phyloP scores from a whole-genome alignment of 2,113 vertebrate species.

The Eulemur rufifrons region DNA sequence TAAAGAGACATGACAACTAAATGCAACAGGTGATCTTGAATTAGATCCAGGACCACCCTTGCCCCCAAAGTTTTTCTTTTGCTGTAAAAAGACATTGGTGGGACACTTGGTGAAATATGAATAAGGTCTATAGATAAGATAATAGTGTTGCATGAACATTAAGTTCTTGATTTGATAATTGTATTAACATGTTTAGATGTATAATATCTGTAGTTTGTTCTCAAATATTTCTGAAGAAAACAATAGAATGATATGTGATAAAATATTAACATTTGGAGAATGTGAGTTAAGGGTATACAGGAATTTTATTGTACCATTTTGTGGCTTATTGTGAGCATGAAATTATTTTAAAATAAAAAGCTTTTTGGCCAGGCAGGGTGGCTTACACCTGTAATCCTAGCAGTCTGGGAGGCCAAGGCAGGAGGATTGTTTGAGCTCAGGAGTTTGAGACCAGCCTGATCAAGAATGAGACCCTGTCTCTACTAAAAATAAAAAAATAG shows the following conservation, averaged over 20 bases:
- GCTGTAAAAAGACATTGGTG: neutral
- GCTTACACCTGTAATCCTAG: no score
- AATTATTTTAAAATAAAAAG: conserved; percentile 35
- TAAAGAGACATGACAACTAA: neutral
- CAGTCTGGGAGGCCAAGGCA: no score
- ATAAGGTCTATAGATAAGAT: neutral
- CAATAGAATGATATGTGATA: neutral
- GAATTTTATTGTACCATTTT: neutral
- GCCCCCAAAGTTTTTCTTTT: neutral
- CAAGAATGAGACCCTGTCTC: no score
- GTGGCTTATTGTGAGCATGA: neutral
- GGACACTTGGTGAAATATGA: neutral
- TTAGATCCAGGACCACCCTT: neutral
- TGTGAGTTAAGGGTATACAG: neutral
- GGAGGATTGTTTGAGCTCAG: no score
- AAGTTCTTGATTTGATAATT: neutral
- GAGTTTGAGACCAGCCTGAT: no score
- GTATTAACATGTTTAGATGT: neutral
- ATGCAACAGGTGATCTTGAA: neutral
- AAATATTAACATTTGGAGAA: neutral
- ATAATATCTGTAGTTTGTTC: neutral
- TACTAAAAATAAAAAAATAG: no score
- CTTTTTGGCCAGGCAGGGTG: neutral
- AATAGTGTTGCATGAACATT: neutral
- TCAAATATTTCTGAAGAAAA: conserved; percentile 8